phyloP scores from a whole-genome alignment of 2,113 vertebrate genomes.

The Melanostigma gelatinosum region DNA sequence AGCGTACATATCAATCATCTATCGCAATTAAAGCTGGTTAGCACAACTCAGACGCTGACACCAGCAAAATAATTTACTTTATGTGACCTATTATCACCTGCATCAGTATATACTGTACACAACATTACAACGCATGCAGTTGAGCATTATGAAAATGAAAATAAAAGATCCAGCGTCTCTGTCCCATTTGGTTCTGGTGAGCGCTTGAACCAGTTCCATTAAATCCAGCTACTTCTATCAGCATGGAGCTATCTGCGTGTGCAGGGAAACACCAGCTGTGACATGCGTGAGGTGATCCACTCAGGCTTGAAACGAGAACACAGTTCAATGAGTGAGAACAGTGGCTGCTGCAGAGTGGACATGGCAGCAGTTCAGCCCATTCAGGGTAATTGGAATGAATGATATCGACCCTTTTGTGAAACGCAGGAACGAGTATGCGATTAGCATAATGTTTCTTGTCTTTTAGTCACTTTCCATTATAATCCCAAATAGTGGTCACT shows the following conservation, averaged over 20 bases:
- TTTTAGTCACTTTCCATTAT: neutral
- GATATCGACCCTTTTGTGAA: neutral
- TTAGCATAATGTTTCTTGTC: neutral
- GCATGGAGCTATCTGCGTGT: constrained; percentile 31
- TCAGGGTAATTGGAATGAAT: constrained; percentile 9
- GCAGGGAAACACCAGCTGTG: constrained; percentile 25
- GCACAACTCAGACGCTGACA: neutral
- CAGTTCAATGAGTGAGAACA: constrained; percentile 35
- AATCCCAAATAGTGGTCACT: neutral
- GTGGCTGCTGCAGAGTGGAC: constrained; percentile 34
- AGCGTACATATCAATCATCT: neutral
- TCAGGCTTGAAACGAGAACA: constrained; percentile 49
- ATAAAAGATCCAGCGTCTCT: neutral
- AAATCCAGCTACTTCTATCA: constrained; percentile 43
- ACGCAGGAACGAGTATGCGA: neutral
- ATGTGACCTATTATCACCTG: neutral
- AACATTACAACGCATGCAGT: neutral
- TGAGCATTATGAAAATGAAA: neutral
- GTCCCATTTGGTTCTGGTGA: constrained; percentile 1
- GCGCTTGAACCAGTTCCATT: constrained; percentile 32
- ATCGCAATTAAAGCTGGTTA: neutral
- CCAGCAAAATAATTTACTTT: neutral
- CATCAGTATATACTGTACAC: neutral
- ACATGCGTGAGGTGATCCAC: constrained; percentile 23
- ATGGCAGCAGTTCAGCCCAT: constrained; percentile 8